Evolutionary conservation across 1,140 invertebrate genomes (phyloP), one percentile per base, ranked within the genome.

Genomic region (Macrobrachium nipponense): DNA sequence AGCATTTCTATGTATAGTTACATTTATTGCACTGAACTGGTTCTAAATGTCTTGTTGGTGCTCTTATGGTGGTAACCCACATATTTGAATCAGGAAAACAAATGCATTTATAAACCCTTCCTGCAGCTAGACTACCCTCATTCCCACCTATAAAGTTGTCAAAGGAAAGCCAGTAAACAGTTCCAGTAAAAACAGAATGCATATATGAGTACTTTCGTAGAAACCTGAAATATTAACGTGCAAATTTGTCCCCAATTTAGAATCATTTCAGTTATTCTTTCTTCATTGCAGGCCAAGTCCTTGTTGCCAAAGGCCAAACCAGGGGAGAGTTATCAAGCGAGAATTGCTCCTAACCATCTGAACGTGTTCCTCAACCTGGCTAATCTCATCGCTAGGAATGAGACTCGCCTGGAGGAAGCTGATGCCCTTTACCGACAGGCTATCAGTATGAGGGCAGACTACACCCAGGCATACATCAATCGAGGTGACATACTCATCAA

Each of bases 381-480:
- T 2, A 98, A 98, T 92, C 93, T 99, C 59, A 98, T 99, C 90
- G 96, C 97, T 2, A 96, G 97, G 90, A 98, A 99, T 92, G 94
- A 95, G 27, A 97, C 96, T 0, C 93, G 98, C 68, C 92, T 99
- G 18, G 95, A 97, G 91, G 98, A 99, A 92, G 98, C 98, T 0
- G 97, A 99, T 91, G 93, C 97, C 93, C 91, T 99, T 11, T 98
- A 98, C 90, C 92, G 95, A 70, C 97, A 98, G 90, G 98, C 98
- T 0, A 98, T 99, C 86, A 97, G 96, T 90, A 99, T 99, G 98
- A 93, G 98, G 88, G 95, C 97, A 17, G 98, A 99, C 93, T 99
- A 98, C 91, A 97, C 97, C 0, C 96, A 99, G 91, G 98, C 98
- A 8, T 99, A 99, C 90, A 99, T 99, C 88, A 99, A 99, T 92